Percentiles rank a stretch among this genome's conserved stretches.
Conservation (phyloP, 1,140 invertebrate species). For the Phymastichus coffea region DNA sequence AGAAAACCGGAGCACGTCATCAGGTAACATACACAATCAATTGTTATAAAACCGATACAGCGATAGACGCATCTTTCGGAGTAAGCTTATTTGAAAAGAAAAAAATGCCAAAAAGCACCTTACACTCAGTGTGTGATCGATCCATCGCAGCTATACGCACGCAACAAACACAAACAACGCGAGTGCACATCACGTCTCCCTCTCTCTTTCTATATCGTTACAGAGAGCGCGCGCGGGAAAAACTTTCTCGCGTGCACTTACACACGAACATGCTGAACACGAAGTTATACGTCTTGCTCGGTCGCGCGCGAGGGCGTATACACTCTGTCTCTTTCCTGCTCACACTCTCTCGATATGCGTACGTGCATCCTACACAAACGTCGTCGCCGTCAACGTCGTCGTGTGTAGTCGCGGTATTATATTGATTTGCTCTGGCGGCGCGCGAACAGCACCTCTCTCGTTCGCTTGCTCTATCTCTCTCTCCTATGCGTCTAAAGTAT, state of each 20-base stretch:
- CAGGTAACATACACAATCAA: neutral
- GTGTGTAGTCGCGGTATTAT: too few relatives aligned
- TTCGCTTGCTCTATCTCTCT: too few relatives aligned
- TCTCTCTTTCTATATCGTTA: too few relatives aligned
- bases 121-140: too few relatives aligned
- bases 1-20: too few relatives aligned
- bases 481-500: too few relatives aligned
- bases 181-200: neutral
- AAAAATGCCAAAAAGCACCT: too few relatives aligned
- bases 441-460: neutral
- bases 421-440: slow-evolving; percentile 23
- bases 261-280: neutral
- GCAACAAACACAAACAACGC: neutral
- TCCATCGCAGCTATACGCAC: neutral
- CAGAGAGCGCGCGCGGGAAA: slow-evolving; percentile 27
- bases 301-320: neutral
- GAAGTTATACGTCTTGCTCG: neutral
- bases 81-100: too few relatives aligned
- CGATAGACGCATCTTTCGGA: too few relatives aligned
- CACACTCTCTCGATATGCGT: neutral
- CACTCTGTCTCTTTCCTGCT: too few relatives aligned
- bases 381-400: too few relatives aligned
- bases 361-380: neutral
- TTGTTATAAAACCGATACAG: neutral
- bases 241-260: slow-evolving; percentile 2